Evolutionary conservation across 2,888 invertebrate species (phyloP).

Genomic region (Coleophora deauratella): DNA sequence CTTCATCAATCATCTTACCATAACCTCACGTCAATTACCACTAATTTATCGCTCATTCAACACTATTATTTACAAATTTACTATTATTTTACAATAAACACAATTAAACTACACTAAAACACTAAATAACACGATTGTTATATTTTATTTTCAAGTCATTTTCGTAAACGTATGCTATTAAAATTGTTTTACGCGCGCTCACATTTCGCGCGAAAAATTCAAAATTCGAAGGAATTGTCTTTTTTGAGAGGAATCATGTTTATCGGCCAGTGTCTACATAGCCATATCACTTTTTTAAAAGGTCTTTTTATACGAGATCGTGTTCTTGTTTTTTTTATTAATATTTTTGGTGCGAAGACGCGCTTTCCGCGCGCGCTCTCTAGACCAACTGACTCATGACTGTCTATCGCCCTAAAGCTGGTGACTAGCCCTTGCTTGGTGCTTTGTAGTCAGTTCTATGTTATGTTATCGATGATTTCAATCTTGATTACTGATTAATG

Average conservation of each 20-base stretch:
- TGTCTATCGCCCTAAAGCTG: not conserved
- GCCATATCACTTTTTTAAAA: constrained; percentile 25
- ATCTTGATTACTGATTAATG: constrained; percentile 60
- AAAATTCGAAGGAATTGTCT: constrained; percentile 6
- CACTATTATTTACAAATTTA: constrained; percentile 5
- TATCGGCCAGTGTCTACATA: constrained; percentile 30
- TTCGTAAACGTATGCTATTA: constrained; percentile 15
- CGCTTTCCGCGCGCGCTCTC: constrained; percentile 45
- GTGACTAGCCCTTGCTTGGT: constrained; percentile 1
- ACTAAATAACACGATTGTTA: constrained; percentile 13
- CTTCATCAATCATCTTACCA: constrained; percentile 29
- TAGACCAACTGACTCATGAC: constrained; percentile 52
- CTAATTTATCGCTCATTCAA: constrained; percentile 21
- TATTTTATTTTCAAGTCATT: constrained; percentile 26
- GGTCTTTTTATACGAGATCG: constrained; percentile 3
- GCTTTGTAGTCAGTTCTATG: constrained; percentile 44
- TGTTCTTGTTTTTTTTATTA: not conserved
- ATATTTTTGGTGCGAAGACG: constrained; percentile 9
- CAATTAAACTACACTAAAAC: constrained; percentile 11
- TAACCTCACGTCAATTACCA: constrained; percentile 16
- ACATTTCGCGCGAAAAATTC: constrained; percentile 29
- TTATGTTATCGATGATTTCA: constrained; percentile 57
- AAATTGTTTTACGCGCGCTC: constrained; percentile 15
- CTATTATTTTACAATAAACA: constrained; percentile 11
- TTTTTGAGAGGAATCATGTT: constrained; percentile 8